Percentiles rank a stretch among this genome's conserved stretches.
phyloP scores from a whole-genome alignment of 2,888 invertebrate species.

The Pollenia angustigena region DNA sequence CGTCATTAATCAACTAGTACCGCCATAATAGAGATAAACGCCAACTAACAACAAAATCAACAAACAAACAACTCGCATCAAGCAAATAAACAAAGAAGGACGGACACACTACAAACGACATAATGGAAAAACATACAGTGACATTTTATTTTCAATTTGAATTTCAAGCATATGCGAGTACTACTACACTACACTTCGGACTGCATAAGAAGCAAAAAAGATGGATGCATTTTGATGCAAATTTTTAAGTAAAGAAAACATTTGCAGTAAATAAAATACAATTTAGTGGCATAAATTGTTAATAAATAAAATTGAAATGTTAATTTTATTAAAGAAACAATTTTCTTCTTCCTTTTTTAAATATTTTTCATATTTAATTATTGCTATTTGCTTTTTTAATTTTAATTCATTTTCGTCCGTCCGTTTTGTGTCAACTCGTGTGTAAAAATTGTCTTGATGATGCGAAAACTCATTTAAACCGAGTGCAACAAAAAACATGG shows the following conservation, averaged over 20 bases:
- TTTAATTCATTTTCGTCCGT: conserved; percentile 1
- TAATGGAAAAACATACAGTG: conserved; percentile 29
- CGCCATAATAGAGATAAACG: conserved; percentile 65
- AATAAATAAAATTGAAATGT: conserved; percentile 71
- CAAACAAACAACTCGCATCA: conserved; percentile 41
- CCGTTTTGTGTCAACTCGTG: conserved; percentile 10
- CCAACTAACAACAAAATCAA: conserved; percentile 16
- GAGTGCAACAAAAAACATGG: neutral
- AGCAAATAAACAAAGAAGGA: conserved; percentile 30
- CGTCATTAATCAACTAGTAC: conserved; percentile 74
- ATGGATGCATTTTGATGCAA: conserved; percentile 53
- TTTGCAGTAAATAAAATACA: conserved; percentile 67
- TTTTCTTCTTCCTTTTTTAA: conserved; percentile 8
- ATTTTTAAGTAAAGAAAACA: conserved; percentile 22
- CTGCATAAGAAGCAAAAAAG: conserved; percentile 44
- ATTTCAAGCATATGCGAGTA: conserved; percentile 10
- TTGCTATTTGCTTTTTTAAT: conserved; percentile 36
- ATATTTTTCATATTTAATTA: conserved; percentile 53
- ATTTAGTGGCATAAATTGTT: conserved; percentile 70
- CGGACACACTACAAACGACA: conserved; percentile 19
- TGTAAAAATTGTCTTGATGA: conserved; percentile 45
- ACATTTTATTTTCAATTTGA: conserved; percentile 50
- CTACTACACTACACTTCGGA: neutral
- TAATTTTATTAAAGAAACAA: conserved; percentile 49
- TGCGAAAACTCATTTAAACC: neutral